Base-by-base conservation (phyloP, 1,140 invertebrate species). In the Orchestia grillus region DNA sequence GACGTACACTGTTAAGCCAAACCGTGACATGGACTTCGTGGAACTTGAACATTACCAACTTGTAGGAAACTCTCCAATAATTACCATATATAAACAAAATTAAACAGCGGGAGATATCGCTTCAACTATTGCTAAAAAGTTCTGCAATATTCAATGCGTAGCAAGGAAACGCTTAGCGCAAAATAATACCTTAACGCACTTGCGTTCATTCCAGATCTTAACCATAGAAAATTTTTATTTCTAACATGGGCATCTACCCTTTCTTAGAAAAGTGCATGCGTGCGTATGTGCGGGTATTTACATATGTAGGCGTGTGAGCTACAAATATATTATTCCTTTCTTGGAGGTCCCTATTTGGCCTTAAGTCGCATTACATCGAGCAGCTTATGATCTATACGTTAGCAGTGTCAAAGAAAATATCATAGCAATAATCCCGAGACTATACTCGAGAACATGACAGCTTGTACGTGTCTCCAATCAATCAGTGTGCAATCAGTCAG, bases 401-500 rank as follows among this genome's bases (percentile, higher is more conserved):
- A 3, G 62, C 62, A 77, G 62, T 77, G 11, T 3, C 28, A 36
- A 77, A 77, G 62, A 19, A 77, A 77, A 36, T 3, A 77, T 77
- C 28, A 19, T 1, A 77, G 62, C 62, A 3, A 77, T 77, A 77
- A 77, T 77, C 36, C 28, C 15, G 36, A 36, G 62, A 77, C 62
- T 77, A 36, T 23, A 36, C 28, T 3, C 62, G 11, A 36, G 62
- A 77, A 77, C 62, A 77, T 77, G 62, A 77, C 62, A 77, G 62
- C 62, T 77, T 77, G 62, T 19, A 23, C 11, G 62, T 94, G 43
- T 90, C 88, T 16, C 43, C 88, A 94, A 94, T 94, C 92, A 94
- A 94, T 94, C 92, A 94, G 43, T 6, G 19, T 47, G 36, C 92
- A 45, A 94, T 94, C 88, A 91, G 92, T 47, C 41, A 90, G 62